Evolutionary conservation across 2,113 vertebrate species (phyloP).

Genomic region (Tetrax tetrax): DNA sequence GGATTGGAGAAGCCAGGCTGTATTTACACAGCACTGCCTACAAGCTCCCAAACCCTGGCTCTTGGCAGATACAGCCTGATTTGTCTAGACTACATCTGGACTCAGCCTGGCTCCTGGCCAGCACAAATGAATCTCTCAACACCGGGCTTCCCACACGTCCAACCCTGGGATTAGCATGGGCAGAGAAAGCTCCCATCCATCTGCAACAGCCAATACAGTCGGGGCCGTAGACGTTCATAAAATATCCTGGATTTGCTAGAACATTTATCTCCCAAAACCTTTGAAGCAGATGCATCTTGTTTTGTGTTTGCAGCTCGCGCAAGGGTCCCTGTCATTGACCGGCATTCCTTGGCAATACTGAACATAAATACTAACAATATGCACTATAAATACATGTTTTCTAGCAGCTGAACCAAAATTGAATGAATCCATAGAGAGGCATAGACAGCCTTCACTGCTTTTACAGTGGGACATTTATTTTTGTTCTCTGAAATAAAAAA

Average conservation of each 20-base stretch:
- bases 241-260: background rate
- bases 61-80: conserved; percentile 25
- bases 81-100: conserved; percentile 60
- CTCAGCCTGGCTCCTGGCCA: conserved; percentile 24
- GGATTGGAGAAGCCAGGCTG: background rate
- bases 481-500: background rate
- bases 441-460: background rate
- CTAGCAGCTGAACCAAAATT: background rate
- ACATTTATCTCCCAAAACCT: background rate
- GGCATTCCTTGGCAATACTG: background rate
- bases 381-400: background rate
- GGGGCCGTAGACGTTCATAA: background rate
- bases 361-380: background rate
- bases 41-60: background rate
- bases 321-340: background rate
- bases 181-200: conserved; percentile 1
- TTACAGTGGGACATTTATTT: background rate
- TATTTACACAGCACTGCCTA: background rate
- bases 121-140: conserved; percentile 42
- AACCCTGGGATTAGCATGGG: background rate
- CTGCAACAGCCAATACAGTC: background rate
- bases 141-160: background rate
- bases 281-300: background rate
- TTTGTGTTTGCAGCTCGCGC: background rate
- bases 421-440: background rate